Base-by-base conservation (phyloP, 2,797 vertebrate species). In the Falco rusticolus region DNA sequence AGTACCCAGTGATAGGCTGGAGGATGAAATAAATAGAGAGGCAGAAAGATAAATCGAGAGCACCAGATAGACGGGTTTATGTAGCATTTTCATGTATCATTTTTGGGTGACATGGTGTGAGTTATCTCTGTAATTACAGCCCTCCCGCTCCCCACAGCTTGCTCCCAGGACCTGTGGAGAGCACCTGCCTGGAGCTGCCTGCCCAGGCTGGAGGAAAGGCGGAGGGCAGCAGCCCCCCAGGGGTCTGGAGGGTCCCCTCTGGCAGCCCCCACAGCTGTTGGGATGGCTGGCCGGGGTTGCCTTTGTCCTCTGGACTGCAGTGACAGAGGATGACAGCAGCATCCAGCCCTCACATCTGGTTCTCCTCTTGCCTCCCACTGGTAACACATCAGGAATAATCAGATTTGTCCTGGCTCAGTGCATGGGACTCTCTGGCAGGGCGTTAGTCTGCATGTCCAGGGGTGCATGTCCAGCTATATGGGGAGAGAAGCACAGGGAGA, bases 51-150 rank as follows among this genome's bases (percentile, higher is more conserved):
- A 92, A 96, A 96, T 94, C 0, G 82, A 60, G 92, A 92, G 65
- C 72, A 45, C 20, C 74, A 90, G 96, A 87, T 69, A 82, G 94
- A 92, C 34, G 41, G 65, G 89, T 96, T 95, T 96, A 34, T 89
- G 89, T 48, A 54, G 89, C 79, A 43, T 87, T 96, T 84, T 79
- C 91, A 43, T 97, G 96, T 90, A 79, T 89, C 93, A 82, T 76
- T 95, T 88, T 61, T 74, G 90, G 91, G 70, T 90, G 91, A 92
- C 91, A 63, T 33, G 61, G 88, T 68, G 79, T 83, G 94, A 94
- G 91, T 95, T 95, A 95, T 94, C 93, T 80, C 78, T 89, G 91
- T 88, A 86, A 95, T 95, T 94, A 90, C 85, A 96, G 86, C 72
- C 66, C 61, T 83, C 41, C 70, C 1, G 45, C 75, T 84, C 85